Conservation (phyloP, 2,888 invertebrate species). For the Ennomos erosarius region DNA sequence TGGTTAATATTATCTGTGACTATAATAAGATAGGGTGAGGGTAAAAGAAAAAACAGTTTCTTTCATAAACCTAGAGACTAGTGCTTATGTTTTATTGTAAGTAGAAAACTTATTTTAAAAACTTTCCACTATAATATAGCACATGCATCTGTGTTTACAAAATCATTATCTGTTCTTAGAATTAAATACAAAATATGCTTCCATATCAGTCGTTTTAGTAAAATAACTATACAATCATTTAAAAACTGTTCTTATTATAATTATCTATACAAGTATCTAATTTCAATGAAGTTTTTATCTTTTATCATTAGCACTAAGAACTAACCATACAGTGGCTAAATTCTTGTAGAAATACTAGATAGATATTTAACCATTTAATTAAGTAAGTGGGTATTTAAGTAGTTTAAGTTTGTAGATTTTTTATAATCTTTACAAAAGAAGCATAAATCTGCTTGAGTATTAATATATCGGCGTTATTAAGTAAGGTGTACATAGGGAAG, state of each 20-base stretch:
- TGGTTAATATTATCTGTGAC: too few species aligned
- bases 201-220: constrained; percentile 26
- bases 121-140: constrained; percentile 1
- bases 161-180: constrained; percentile 5
- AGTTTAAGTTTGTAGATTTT: too few species aligned
- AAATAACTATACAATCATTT: constrained; percentile 1
- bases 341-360: too few species aligned
- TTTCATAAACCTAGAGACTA: constrained; percentile 30
- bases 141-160: neutral
- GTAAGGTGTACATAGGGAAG: too few species aligned
- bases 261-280: neutral
- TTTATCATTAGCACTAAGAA: too few species aligned
- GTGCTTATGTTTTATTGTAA: constrained; percentile 19
- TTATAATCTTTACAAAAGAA: too few species aligned
- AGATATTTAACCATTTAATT: too few species aligned
- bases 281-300: neutral
- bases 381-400: too few species aligned
- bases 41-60: neutral
- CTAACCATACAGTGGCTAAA: too few species aligned
- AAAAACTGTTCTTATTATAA: neutral
- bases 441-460: too few species aligned
- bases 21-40: neutral
- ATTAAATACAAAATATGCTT: constrained; percentile 11
- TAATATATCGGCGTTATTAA: too few species aligned
- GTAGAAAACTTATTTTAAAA: neutral